Evolutionary conservation across 2,888 invertebrate genomes (phyloP).

Genomic region (Oscheius onirici): DNA sequence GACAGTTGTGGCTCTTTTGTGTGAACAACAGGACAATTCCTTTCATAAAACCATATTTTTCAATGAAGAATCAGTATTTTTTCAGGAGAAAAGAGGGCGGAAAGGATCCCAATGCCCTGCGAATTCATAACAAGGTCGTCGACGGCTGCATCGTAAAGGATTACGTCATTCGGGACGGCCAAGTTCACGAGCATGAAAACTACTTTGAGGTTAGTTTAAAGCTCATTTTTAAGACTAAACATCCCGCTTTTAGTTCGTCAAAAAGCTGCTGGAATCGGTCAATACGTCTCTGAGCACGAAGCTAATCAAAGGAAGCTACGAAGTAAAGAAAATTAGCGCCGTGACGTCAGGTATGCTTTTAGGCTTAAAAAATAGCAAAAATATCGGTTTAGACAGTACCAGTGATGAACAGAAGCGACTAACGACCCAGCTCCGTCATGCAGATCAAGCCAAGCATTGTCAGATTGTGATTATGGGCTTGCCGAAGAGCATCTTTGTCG

Average conservation of each 20-base stretch:
- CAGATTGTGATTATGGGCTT: constrained; percentile 41
- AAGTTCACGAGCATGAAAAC: background rate
- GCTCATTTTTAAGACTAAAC: background rate
- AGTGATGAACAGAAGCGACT: background rate
- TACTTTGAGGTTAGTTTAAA: constrained; percentile 22
- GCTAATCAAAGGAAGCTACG: background rate
- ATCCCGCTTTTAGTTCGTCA: background rate
- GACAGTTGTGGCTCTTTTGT: too few relatives aligned
- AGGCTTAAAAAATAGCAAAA: background rate
- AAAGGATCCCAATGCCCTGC: background rate
- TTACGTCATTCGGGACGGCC: constrained; percentile 7
- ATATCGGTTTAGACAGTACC: background rate
- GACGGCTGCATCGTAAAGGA: background rate
- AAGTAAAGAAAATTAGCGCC: constrained; percentile 1
- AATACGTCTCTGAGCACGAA: constrained; percentile 6
- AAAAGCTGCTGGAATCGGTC: constrained; percentile 9
- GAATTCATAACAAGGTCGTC: background rate
- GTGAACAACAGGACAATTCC: too few relatives aligned
- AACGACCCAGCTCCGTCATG: background rate
- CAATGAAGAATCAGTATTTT: too few relatives aligned
- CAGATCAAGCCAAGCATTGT: constrained; percentile 42
- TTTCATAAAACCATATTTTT: too few relatives aligned
- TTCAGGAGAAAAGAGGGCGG: constrained; percentile 2
- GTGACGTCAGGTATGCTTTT: background rate
- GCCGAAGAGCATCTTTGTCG: constrained; percentile 46